phyloP scores from a whole-genome alignment of 1,140 invertebrate genomes.

The Drosophila bifasciata region DNA sequence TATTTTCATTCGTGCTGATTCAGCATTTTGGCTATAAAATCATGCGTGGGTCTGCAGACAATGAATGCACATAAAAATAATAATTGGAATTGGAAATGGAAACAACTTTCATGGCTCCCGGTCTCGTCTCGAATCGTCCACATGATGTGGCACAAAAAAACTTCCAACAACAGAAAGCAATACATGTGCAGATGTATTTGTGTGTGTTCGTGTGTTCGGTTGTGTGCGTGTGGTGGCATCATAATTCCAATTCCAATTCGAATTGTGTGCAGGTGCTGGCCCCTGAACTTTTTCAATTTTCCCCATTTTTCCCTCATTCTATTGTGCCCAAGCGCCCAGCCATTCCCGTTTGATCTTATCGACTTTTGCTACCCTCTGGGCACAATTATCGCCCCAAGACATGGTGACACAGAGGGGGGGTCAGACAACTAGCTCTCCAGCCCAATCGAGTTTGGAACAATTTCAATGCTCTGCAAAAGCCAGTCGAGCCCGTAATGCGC shows the following conservation, averaged over 20 bases:
- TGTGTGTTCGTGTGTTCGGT: constrained; percentile 4
- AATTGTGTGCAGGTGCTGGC: constrained; percentile 45
- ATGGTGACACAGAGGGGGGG: not conserved
- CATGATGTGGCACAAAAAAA: constrained; percentile 69
- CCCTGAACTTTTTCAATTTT: constrained; percentile 10
- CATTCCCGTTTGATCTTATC: constrained; percentile 60
- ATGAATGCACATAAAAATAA: constrained; percentile 81
- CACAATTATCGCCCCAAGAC: constrained; percentile 44
- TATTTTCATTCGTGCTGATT: constrained; percentile 57
- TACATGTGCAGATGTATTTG: not conserved
- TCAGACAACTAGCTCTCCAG: not conserved
- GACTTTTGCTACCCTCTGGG: not conserved
- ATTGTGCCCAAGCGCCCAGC: constrained; percentile 2
- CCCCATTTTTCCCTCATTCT: constrained; percentile 1
- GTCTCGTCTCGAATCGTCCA: not conserved
- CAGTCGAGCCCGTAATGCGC: constrained; percentile 72
- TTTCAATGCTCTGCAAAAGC: constrained; percentile 30
- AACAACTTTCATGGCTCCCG: constrained; percentile 69
- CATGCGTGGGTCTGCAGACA: constrained; percentile 66
- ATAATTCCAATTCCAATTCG: constrained; percentile 41
- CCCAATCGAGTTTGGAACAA: constrained; percentile 22
- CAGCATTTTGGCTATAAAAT: constrained; percentile 68
- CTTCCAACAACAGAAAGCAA: not conserved
- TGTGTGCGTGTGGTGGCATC: constrained; percentile 12
- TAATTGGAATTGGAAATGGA: constrained; percentile 77